Evolutionary conservation across 2,888 invertebrate species (phyloP).

Genomic region (Microctonus hyperodae): DNA sequence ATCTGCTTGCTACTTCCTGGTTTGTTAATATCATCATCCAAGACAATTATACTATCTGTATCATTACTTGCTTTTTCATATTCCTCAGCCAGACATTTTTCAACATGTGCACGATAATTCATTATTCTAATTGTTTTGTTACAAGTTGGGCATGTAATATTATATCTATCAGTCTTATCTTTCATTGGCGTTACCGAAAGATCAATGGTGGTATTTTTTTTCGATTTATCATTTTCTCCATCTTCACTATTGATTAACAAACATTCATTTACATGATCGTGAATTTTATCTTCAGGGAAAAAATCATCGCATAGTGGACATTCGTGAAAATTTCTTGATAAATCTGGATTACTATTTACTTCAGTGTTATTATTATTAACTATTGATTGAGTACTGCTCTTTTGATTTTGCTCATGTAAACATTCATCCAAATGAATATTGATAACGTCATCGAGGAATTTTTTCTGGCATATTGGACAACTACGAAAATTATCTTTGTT

Average conservation of each 20-base stretch:
- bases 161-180: background rate
- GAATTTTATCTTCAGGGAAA: background rate
- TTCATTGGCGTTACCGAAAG: background rate
- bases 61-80: background rate
- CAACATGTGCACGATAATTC: slow-evolving; percentile 6
- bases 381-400: background rate
- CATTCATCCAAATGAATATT: slow-evolving; percentile 21
- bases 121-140: background rate
- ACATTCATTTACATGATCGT: background rate
- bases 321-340: background rate
- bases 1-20: background rate
- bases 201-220: background rate
- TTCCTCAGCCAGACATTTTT: slow-evolving; percentile 13
- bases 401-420: background rate
- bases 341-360: background rate
- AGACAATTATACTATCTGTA: slow-evolving; percentile 9
- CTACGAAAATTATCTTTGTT: background rate
- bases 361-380: background rate
- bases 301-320: background rate
- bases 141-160: slow-evolving; percentile 17
- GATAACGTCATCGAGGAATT: background rate
- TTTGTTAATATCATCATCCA: slow-evolving; percentile 10
- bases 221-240: background rate
- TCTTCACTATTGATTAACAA: too few relatives aligned
- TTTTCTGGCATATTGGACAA: slow-evolving; percentile 1